Evolutionary conservation across 2,797 vertebrate species (phyloP).

Genomic region (Hylomyscus alleni): DNA sequence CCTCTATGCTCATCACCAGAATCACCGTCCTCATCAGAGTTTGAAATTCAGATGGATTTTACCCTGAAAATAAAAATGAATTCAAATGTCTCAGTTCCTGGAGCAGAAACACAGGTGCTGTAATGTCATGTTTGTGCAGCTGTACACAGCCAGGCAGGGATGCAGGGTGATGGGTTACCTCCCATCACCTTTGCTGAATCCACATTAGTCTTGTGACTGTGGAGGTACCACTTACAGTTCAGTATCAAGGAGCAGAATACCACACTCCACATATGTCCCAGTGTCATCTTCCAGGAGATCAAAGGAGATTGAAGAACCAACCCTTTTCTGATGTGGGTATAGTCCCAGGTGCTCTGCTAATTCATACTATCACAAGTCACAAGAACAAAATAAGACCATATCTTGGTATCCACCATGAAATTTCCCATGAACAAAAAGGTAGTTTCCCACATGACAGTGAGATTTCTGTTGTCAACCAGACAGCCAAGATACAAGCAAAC

Average conservation of each 20-base stretch:
- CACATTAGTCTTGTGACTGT: fast-evolving
- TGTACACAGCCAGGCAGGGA: fast-evolving
- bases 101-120: neutral
- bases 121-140: neutral
- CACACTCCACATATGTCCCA: neutral
- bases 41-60: slow-evolving; percentile 58
- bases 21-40: slow-evolving; percentile 42
- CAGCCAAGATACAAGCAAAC: neutral
- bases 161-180: fast-evolving
- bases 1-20: slow-evolving; percentile 35
- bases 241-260: neutral
- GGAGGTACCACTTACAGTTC: neutral
- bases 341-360: neutral
- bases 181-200: neutral
- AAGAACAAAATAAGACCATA: neutral
- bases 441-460: neutral
- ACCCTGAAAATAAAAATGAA: slow-evolving; percentile 64
- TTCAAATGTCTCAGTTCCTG: slow-evolving; percentile 60
- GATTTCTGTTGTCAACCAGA: neutral
- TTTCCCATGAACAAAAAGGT: neutral
- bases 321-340: neutral
- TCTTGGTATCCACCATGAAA: neutral
- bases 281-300: neutral
- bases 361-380: neutral
- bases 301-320: neutral